phyloP scores from a whole-genome alignment of 1,140 invertebrate genomes.

The Macrobrachium nipponense region DNA sequence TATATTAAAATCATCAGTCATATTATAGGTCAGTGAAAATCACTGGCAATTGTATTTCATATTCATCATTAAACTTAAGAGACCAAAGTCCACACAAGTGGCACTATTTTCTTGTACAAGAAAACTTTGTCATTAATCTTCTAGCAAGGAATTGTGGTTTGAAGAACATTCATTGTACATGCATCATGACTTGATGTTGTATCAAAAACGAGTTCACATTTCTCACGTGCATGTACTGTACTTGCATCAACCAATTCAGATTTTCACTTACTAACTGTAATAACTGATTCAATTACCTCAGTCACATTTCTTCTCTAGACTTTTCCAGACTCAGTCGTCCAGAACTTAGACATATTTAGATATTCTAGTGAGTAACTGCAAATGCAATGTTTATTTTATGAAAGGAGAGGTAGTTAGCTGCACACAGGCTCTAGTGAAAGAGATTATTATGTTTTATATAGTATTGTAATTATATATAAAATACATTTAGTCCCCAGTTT shows the following conservation, averaged over 20 bases:
- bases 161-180: slow-evolving; percentile 16
- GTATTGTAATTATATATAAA: slow-evolving; percentile 29
- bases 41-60: too few relatives aligned
- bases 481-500: slow-evolving; percentile 37
- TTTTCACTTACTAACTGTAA: slow-evolving; percentile 31
- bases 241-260: slow-evolving; percentile 26
- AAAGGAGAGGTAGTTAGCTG: slow-evolving; percentile 45
- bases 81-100: slow-evolving; percentile 10
- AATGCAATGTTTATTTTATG: slow-evolving; percentile 42
- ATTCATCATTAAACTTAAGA: too few relatives aligned
- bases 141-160: too few relatives aligned
- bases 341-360: slow-evolving; percentile 41
- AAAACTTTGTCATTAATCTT: not conserved
- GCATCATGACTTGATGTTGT: not conserved
- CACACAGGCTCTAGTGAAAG: slow-evolving; percentile 32
- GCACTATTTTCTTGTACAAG: not conserved
- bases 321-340: slow-evolving; percentile 57
- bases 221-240: not conserved
- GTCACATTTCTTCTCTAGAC: slow-evolving; percentile 44
- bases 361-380: slow-evolving; percentile 44
- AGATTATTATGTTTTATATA: slow-evolving; percentile 42
- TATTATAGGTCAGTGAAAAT: too few relatives aligned
- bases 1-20: too few relatives aligned
- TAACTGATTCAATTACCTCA: slow-evolving; percentile 43
- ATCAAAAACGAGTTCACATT: not conserved